A percentile compares a stretch with the other conserved stretches of the same genome.
These are phyloP conservation scores for Cataglyphis altisquamis DNA, from an alignment of 2,888 invertebrate genomes.

Conservation along the genomic window DNA sequence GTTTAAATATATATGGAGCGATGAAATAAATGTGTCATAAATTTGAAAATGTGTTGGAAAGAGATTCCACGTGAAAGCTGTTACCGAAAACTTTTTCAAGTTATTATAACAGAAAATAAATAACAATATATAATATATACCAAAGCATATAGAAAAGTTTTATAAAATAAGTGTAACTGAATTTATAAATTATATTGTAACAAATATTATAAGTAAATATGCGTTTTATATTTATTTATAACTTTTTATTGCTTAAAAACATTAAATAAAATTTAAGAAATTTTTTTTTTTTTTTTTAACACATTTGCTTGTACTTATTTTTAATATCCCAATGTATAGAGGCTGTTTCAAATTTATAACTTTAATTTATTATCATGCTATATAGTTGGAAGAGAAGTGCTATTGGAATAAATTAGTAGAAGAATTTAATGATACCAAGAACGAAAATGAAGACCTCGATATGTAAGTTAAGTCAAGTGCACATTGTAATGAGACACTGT, in stretches of 20 bases:
- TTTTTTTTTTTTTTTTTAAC: not conserved
- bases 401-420: not conserved
- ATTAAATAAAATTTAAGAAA: not conserved
- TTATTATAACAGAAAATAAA: not conserved
- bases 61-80: not conserved
- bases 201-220: not conserved
- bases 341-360: not conserved
- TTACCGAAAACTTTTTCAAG: slow-evolving; percentile 3
- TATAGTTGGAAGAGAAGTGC: not conserved
- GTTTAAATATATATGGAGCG: slow-evolving; percentile 44
- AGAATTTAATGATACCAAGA: slow-evolving; percentile 1
- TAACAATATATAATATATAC: not conserved
- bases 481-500: slow-evolving; percentile 60
- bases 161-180: not conserved
- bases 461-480: slow-evolving; percentile 29
- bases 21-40: slow-evolving; percentile 37
- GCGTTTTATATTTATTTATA: not conserved
- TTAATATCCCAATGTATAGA: not conserved
- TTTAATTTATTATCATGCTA: not conserved
- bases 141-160: not conserved
- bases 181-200: slow-evolving; percentile 1
- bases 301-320: not conserved
- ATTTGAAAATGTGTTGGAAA: slow-evolving; percentile 5
- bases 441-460: not conserved
- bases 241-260: not conserved